Conservation (phyloP, 2,113 vertebrate genomes). For the Peromyscus leucopus region DNA sequence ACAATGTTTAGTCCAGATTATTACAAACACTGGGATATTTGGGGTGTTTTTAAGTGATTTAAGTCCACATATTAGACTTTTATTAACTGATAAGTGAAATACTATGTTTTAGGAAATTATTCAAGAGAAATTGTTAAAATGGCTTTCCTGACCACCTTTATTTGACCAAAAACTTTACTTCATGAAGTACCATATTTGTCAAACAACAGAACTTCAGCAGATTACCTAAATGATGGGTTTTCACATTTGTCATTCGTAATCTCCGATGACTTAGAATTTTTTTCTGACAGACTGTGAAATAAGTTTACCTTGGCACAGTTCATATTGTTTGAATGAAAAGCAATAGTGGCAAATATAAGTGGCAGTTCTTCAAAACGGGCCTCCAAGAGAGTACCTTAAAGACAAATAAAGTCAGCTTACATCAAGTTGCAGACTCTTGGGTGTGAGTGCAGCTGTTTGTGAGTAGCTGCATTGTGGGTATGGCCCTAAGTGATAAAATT, state of each 20-base stretch:
- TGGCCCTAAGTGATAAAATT: slow-evolving; percentile 19
- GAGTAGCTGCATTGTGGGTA: neutral
- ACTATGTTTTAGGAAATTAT: slow-evolving; percentile 47
- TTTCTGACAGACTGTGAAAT: slow-evolving; percentile 12
- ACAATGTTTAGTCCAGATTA: neutral
- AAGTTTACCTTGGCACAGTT: slow-evolving; percentile 43
- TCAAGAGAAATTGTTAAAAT: slow-evolving; percentile 49
- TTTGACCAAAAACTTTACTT: slow-evolving; percentile 52
- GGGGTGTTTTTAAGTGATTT: slow-evolving; percentile 19
- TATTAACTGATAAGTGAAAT: slow-evolving; percentile 2
- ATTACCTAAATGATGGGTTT: slow-evolving; percentile 15
- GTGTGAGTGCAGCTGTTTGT: neutral
- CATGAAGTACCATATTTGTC: slow-evolving; percentile 10
- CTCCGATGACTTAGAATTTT: slow-evolving; percentile 23
- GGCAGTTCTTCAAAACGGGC: slow-evolving; percentile 28
- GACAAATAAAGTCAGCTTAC: slow-evolving; percentile 24
- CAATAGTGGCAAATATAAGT: neutral
- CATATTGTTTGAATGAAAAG: slow-evolving; percentile 27
- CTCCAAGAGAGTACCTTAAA: neutral
- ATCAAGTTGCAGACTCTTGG: slow-evolving; percentile 32
- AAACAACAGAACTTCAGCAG: slow-evolving; percentile 53
- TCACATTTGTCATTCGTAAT: slow-evolving; percentile 48
- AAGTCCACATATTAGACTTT: slow-evolving; percentile 31
- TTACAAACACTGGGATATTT: slow-evolving; percentile 33
- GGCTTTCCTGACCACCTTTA: slow-evolving; percentile 56